phyloP scores from a whole-genome alignment of 2,797 vertebrate genomes.

The Nannoperca australis region DNA sequence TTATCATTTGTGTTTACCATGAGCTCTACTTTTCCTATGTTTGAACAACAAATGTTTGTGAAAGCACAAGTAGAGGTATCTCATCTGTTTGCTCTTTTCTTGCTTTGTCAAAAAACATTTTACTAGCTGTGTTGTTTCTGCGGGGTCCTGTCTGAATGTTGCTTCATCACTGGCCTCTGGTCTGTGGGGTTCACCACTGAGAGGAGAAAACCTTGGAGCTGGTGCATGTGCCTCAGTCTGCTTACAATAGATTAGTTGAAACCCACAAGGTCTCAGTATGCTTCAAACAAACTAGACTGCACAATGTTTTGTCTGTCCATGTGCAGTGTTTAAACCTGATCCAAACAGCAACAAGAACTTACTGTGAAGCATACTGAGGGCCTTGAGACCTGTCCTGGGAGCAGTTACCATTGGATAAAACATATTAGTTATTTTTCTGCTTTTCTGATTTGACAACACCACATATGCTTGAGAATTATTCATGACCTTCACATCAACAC shows the following conservation, averaged over 20 bases:
- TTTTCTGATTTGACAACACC: constrained; percentile 18
- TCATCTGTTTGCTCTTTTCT: neutral
- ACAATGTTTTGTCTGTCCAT: neutral
- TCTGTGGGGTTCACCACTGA: neutral
- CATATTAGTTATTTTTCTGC: neutral
- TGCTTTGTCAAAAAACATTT: neutral
- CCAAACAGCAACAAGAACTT: neutral
- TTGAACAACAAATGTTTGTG: neutral
- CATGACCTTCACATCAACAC: constrained; percentile 60
- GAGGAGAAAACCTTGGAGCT: neutral
- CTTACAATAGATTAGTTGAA: neutral
- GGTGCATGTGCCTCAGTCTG: neutral
- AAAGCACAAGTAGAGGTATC: neutral
- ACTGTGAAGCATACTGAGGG: neutral
- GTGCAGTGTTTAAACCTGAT: neutral
- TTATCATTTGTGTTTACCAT: neutral
- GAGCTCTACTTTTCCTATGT: neutral
- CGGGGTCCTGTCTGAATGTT: neutral
- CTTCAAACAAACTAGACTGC: neutral
- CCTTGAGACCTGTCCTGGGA: neutral
- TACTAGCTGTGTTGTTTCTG: neutral
- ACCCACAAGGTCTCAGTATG: neutral
- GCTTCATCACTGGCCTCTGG: neutral
- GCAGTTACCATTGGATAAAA: neutral
- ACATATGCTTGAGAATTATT: constrained; percentile 55